A percentile compares a stretch with the other conserved stretches of the same genome.
phyloP scores from a whole-genome alignment of 2,888 invertebrate species.

The Andrena flavipes region DNA sequence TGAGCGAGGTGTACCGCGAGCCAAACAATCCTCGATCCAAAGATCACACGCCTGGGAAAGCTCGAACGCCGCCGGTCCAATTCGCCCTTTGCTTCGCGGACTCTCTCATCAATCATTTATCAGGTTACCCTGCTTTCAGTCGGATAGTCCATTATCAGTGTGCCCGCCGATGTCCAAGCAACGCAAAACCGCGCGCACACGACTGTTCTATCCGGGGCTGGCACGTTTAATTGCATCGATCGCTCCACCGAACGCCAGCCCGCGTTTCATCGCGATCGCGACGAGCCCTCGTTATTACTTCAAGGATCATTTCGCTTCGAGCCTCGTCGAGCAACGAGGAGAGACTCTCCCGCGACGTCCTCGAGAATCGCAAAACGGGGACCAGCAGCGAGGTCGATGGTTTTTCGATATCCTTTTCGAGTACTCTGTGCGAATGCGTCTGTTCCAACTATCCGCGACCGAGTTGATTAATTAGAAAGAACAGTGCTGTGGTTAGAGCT shows the following conservation, averaged over 20 bases:
- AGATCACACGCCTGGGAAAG: not conserved
- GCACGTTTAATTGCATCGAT: constrained; percentile 43
- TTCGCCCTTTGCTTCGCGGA: not conserved
- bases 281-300: constrained; percentile 44
- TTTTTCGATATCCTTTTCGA: not conserved
- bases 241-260: constrained; percentile 7
- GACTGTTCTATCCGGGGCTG: not conserved
- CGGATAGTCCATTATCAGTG: constrained; percentile 36
- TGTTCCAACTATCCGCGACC: not conserved
- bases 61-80: not conserved
- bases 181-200: not conserved
- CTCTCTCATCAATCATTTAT: constrained; percentile 49
- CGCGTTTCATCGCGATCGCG: constrained; percentile 34
- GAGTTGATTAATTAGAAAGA: constrained; percentile 25
- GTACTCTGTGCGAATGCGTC: not conserved
- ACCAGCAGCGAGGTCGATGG: not conserved
- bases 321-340: constrained; percentile 27
- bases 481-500: not conserved
- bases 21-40: not conserved
- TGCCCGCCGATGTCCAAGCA: constrained; percentile 11
- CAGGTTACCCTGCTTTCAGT: constrained; percentile 23
- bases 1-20: not conserved
- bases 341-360: not conserved
- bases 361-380: constrained; percentile 12
- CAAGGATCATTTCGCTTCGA: constrained; percentile 40